Conservation (phyloP, 2,113 vertebrate genomes). For the Ophthalmolycus amberensis region DNA sequence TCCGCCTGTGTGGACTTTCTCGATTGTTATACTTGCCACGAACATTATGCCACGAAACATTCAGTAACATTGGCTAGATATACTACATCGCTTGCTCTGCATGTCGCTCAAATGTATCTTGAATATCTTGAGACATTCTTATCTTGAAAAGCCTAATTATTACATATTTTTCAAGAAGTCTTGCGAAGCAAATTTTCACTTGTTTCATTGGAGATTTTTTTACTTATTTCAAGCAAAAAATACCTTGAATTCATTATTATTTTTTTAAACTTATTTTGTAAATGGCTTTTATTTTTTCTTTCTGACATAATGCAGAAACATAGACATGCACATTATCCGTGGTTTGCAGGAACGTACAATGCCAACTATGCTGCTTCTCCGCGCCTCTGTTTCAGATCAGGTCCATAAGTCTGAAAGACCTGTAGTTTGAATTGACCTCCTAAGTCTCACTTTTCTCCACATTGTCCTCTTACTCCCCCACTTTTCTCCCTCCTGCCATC, state of each 20-base stretch:
- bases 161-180: background rate
- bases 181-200: too few relatives aligned
- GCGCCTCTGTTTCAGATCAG: background rate
- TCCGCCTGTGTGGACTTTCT: too few relatives aligned
- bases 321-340: background rate
- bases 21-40: too few relatives aligned
- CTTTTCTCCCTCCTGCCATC: conserved; percentile 7
- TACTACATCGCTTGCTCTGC: too few relatives aligned
- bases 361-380: background rate
- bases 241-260: background rate
- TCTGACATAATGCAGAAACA: background rate
- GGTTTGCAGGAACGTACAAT: background rate
- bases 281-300: background rate
- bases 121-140: too few relatives aligned
- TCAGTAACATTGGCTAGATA: too few relatives aligned
- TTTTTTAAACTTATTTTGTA: background rate
- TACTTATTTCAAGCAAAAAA: background rate
- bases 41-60: too few relatives aligned
- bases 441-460: background rate
- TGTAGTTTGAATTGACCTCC: background rate
- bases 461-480: conserved; percentile 15
- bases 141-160: too few relatives aligned
- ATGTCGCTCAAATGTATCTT: too few relatives aligned
- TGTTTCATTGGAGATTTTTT: background rate
- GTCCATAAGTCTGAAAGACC: background rate